Percentiles rank a stretch among this genome's conserved stretches.
Evolutionary conservation across 2,113 vertebrate genomes (phyloP).

Genomic region (Oostethus manadensis): DNA sequence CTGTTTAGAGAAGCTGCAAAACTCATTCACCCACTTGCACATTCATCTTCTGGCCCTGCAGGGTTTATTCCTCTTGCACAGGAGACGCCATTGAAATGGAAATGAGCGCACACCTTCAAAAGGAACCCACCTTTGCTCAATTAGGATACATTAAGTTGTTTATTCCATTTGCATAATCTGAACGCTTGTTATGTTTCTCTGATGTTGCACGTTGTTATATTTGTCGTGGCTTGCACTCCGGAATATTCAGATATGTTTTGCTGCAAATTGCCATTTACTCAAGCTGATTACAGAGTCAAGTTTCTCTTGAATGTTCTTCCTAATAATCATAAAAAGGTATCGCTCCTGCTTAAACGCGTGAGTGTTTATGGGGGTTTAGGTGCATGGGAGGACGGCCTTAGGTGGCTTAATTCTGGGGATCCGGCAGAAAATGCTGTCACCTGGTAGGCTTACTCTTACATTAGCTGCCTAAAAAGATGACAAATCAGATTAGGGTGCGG

Average conservation of each 20-base stretch:
- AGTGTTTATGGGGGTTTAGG: not conserved
- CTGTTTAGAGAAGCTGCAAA: conserved; percentile 20
- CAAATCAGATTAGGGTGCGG: conserved; percentile 9
- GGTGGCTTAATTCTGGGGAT: conserved; percentile 24
- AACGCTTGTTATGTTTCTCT: conserved; percentile 53
- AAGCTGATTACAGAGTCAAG: conserved; percentile 52
- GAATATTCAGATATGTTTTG: conserved; percentile 35
- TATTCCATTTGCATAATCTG: conserved; percentile 57
- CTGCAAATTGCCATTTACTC: conserved; percentile 51
- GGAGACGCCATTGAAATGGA: conserved; percentile 51
- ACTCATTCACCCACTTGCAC: conserved; percentile 31
- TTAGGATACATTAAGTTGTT: conserved; percentile 60
- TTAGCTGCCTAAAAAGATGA: conserved; percentile 7
- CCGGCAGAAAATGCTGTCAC: conserved; percentile 18
- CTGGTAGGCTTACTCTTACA: not conserved
- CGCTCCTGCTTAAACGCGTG: not conserved
- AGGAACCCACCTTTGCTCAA: conserved; percentile 63
- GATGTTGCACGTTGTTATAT: conserved; percentile 53
- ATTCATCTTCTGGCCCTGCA: conserved; percentile 14
- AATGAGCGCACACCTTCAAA: conserved; percentile 59
- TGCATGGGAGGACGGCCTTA: conserved; percentile 17
- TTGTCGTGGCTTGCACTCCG: conserved; percentile 41
- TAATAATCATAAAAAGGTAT: not conserved
- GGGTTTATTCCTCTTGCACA: conserved; percentile 16
- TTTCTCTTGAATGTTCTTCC: conserved; percentile 41